Base-by-base conservation (phyloP, 2,113 vertebrate species). In the Daubentonia madagascariensis region DNA sequence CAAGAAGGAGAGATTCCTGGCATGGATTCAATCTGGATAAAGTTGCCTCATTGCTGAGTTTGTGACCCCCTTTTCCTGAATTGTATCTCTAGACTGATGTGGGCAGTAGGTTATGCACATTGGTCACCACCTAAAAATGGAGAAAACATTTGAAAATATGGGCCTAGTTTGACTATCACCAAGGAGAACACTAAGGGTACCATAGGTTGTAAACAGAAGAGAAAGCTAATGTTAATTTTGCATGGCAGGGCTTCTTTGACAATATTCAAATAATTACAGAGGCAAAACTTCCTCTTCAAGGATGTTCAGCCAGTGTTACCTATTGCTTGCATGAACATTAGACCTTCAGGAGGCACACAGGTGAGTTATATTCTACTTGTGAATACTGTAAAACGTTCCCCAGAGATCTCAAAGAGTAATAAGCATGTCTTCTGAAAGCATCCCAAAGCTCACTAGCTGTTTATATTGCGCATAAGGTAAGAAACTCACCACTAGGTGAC, bases 401-500 rank as follows among this genome's bases (percentile, higher is more conserved):
- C 40, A 61, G 48, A 43, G 57, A 52, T 72, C 43, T 83, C 40
- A 52, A 45, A 83, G 40, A 84, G 11, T 59, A 90, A 68, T 43
- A 54, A 78, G 5, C 1, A 0, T 7, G 22, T 73, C 32, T 72
- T 80, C 43, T 20, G 50, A 92, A 78, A 96, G 6, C 28, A 10
- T 45, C 37, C 32, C 13, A 0, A 70, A 79, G 28, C 18, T 45
- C 43, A 20, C 2, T 0, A 81, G 37, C 61, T 35, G 63, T 13
- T 78, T 18, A 1, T 20, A 8, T 81, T 75, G 30, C 22, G 50
- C 48, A 22, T 63, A 35, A 32, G 18, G 54, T n/a, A 76, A 79
- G 61, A 94, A 89, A 67, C 6, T 9, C 10, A 94, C 94, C 97
- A 96, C 91, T 91, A 96, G 97, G 54, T 93, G 97, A 4, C 91